Base-by-base conservation (phyloP, 2,113 vertebrate genomes). In the Embiotoca jacksoni region DNA sequence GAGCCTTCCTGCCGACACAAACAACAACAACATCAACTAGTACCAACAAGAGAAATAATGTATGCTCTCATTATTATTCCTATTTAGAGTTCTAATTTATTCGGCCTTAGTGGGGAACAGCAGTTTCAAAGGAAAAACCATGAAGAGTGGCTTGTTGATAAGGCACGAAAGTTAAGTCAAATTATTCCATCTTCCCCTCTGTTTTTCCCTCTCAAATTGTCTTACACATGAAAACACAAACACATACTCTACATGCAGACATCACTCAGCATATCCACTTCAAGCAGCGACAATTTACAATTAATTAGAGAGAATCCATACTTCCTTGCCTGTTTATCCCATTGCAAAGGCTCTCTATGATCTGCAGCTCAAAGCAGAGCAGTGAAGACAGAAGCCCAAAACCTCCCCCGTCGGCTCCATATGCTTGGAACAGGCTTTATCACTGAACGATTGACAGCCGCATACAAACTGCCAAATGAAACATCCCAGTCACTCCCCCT, bases 61-160 rank as follows among this genome's bases (percentile, higher is more conserved):
- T 90, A 93, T 93, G 90, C 92, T 66, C 88, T 92, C 91, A 90
- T 94, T 93, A 94, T 91, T 89, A 94, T 94, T 93, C 91, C 82
- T 87, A 89, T 92, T 92, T 93, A 79, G 85, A 88, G 68, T 87
- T 92, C 77, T 94, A 92, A 94, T 93, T 92, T 94, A 94, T 94
- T 92, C 92, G 69, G 86, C 88, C 88, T 92, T 92, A 84, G 88
- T 87, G 77, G 54, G 89, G 84, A 89, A 85, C 80, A 86, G 86
- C 74, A 73, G 75, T 92, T 92, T 93, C 92, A 93, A 93, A 93
- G 91, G 91, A 87, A 90, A 89, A 89, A 70, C 73, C 83, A 85
- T 31, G 63, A 88, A 76, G 84, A 87, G 89, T 86, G 83, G 84
- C 87, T 88, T 88, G 84, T 92, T 93, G 91, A 90, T 93, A 92